These are phyloP conservation scores for Microcebus tavaratra DNA, from an alignment of 2,113 vertebrate genomes.

Conservation along the genomic window DNA sequence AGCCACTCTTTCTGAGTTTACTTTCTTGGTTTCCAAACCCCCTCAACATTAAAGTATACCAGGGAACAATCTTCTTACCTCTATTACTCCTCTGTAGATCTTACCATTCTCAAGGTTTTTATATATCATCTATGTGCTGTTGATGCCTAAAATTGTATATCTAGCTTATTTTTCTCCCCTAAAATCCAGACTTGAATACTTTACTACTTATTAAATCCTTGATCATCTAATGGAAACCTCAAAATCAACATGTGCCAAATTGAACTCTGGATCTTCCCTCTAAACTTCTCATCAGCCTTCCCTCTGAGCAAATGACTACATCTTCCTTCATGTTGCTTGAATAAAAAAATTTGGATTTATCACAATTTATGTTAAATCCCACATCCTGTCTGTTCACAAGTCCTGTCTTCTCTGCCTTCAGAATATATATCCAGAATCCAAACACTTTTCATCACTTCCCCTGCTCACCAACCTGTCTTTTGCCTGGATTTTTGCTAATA, in stretches of 20 bases:
- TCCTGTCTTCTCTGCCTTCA: not conserved
- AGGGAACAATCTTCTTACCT: not conserved
- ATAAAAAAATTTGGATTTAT: not conserved
- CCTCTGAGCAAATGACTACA: not conserved
- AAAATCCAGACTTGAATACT: not conserved
- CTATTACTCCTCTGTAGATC: not conserved
- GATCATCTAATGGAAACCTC: not conserved
- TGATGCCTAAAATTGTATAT: not conserved
- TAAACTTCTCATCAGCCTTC: not conserved
- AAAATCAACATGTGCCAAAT: not conserved
- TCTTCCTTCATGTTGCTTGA: not conserved
- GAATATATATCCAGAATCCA: not conserved
- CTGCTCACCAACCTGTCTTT: not conserved
- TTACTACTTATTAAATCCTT: not conserved
- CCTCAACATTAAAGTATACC: not conserved
- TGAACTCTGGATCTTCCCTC: not conserved
- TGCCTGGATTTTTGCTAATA: not conserved
- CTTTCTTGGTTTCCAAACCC: not conserved
- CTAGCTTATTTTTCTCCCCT: not conserved
- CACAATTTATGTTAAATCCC: not conserved
- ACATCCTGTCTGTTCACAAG: not conserved
- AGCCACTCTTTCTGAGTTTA: not conserved
- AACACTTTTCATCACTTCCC: not conserved
- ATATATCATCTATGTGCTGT: not conserved
- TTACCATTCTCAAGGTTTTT: not conserved